phyloP scores from a whole-genome alignment of 2,113 vertebrate species.

The Macrotis lagotis region DNA sequence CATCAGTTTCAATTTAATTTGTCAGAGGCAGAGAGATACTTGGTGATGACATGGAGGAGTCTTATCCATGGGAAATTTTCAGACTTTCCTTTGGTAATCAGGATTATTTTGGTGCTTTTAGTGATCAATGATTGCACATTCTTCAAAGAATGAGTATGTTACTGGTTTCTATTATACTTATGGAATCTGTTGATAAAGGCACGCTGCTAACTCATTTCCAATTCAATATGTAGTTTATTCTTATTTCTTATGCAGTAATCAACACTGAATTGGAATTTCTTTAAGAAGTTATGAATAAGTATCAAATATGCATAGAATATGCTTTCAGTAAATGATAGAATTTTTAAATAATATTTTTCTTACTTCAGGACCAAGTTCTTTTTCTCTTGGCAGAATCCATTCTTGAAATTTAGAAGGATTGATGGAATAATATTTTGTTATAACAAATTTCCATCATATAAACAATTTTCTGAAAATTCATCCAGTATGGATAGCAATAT shows the following conservation, averaged over 20 bases:
- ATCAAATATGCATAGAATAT: constrained; percentile 1
- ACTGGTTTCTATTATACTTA: background rate
- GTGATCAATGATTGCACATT: background rate
- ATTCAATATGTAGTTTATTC: background rate
- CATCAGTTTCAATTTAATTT: background rate
- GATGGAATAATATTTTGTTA: background rate
- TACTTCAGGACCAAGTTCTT: background rate
- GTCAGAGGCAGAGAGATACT: background rate
- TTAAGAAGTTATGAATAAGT: constrained; percentile 5
- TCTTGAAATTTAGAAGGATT: background rate
- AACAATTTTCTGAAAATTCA: background rate
- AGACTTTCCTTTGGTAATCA: background rate
- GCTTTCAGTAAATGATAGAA: constrained; percentile 24
- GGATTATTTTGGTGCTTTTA: background rate
- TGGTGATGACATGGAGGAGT: background rate
- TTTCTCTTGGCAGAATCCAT: background rate
- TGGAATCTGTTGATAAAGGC: background rate
- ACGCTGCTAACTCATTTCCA: background rate
- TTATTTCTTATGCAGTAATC: background rate
- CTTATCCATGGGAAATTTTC: background rate
- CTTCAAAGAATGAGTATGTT: background rate
- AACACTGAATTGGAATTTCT: background rate
- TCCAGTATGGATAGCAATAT: background rate
- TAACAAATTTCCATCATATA: background rate
- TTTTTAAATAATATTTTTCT: constrained; percentile 32